phyloP scores from a whole-genome alignment of 2,888 invertebrate species.

The Iphiclides podalirius region DNA sequence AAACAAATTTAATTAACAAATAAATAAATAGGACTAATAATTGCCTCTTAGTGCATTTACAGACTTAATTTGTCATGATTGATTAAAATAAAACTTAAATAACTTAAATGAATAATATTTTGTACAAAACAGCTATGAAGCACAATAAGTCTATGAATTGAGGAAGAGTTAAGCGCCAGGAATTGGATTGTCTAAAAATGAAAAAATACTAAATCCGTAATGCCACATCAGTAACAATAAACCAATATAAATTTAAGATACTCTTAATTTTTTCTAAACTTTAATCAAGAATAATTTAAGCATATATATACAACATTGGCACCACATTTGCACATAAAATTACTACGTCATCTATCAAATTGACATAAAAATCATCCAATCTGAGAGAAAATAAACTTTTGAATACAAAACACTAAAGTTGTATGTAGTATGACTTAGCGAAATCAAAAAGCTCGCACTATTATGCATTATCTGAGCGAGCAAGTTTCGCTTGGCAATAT shows the following conservation, averaged over 20 bases:
- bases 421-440: too few species aligned
- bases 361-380: too few species aligned
- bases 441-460: too few species aligned
- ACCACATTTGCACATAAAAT: constrained; percentile 14
- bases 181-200: neutral
- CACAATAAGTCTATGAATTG: neutral
- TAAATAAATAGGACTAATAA: constrained; percentile 16
- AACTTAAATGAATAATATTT: constrained; percentile 5
- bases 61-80: constrained; percentile 5
- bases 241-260: neutral
- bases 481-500: too few species aligned
- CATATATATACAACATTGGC: constrained; percentile 13
- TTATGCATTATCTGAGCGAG: too few species aligned
- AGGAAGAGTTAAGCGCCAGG: neutral
- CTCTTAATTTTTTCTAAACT: neutral
- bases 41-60: constrained; percentile 4
- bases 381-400: too few species aligned
- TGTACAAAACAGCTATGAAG: constrained; percentile 1
- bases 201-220: neutral
- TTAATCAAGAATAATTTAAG: neutral
- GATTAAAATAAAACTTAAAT: constrained; percentile 4
- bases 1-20: constrained; percentile 21
- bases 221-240: neutral
- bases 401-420: too few species aligned
- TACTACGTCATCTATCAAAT: too few species aligned